phyloP scores from a whole-genome alignment of 2,888 invertebrate genomes.

The Calameuta pallipes region DNA sequence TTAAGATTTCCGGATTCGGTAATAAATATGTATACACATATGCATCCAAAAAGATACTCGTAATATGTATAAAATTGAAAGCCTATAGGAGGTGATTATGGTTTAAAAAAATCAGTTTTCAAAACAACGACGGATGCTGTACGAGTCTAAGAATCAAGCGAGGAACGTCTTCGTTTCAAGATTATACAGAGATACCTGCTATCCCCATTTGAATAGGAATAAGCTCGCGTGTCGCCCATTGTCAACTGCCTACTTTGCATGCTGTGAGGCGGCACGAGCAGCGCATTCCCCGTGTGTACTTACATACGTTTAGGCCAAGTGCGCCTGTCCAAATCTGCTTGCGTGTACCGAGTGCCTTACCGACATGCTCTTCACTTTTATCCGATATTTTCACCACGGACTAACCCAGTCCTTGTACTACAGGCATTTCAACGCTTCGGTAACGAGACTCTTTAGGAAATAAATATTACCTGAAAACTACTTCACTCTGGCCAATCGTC shows the following conservation, averaged over 20 bases:
- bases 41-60: neutral
- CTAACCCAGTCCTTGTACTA: neutral
- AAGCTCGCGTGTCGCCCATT: constrained; percentile 23
- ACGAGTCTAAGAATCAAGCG: neutral
- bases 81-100: neutral
- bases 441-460: neutral
- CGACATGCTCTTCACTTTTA: neutral
- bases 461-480: neutral
- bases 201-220: neutral
- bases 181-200: constrained; percentile 16
- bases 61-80: neutral
- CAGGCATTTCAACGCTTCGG: neutral
- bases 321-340: neutral
- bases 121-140: neutral
- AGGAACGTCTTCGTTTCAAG: constrained; percentile 33
- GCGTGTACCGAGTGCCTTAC: constrained; percentile 1
- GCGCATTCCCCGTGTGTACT: constrained; percentile 30
- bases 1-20: neutral
- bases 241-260: constrained; percentile 37
- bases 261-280: constrained; percentile 20
- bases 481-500: neutral
- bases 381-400: neutral
- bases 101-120: neutral
- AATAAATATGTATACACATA: neutral
- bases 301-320: neutral